These are phyloP conservation scores for Podabrus alpinus DNA, from an alignment of 2,888 invertebrate species.

Conservation along the genomic window DNA sequence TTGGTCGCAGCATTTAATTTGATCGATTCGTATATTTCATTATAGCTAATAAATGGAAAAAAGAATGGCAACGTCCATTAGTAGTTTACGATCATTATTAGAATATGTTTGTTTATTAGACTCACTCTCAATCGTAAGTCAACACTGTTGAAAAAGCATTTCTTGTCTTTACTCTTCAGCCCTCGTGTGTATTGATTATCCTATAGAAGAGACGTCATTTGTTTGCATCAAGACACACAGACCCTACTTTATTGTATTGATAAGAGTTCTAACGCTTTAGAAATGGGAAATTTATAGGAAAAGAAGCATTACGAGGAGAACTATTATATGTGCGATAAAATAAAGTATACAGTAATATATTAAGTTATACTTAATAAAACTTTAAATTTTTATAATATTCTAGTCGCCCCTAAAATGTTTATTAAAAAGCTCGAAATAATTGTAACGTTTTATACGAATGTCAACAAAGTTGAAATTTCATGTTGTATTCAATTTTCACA, in stretches of 20 bases:
- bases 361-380: not conserved
- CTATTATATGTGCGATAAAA: not conserved
- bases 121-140: conserved; percentile 39
- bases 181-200: conserved; percentile 46
- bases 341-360: not conserved
- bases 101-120: conserved; percentile 38
- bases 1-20: not conserved
- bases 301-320: not conserved
- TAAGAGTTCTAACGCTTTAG: conserved; percentile 14
- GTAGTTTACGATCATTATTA: conserved; percentile 39
- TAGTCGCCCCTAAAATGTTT: conserved; percentile 3
- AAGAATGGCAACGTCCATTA: conserved; percentile 35
- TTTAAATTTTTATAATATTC: not conserved
- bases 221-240: conserved; percentile 47
- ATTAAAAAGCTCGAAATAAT: conserved; percentile 26
- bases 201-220: conserved; percentile 44
- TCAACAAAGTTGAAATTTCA: conserved; percentile 28
- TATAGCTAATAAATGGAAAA: not conserved
- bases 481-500: conserved; percentile 26
- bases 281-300: not conserved
- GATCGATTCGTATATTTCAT: not conserved
- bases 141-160: conserved; percentile 38
- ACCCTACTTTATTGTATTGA: conserved; percentile 40
- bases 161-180: conserved; percentile 40
- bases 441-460: conserved; percentile 22